Percentiles rank a stretch among this genome's conserved stretches.
Conservation (phyloP, 2,113 vertebrate genomes). For the Tachuris rubrigastra region DNA sequence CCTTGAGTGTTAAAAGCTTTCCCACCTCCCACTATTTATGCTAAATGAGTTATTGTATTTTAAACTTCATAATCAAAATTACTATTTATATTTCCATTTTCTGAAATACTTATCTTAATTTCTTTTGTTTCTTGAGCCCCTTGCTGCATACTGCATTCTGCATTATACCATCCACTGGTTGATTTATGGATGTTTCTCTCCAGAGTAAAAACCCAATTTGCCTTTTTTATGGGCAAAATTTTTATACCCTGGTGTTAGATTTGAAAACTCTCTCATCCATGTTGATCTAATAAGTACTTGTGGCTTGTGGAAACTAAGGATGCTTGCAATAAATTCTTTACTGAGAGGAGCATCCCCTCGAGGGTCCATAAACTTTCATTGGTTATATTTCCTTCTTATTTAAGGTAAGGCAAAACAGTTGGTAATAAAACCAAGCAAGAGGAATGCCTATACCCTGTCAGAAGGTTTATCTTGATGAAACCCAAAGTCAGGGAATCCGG, state of each 20-base stretch:
- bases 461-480: neutral
- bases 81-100: neutral
- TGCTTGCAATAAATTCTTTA: neutral
- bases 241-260: neutral
- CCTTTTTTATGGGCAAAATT: neutral
- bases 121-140: neutral
- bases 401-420: neutral
- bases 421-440: neutral
- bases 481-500: neutral
- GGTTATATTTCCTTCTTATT: neutral
- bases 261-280: conserved; percentile 24
- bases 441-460: neutral
- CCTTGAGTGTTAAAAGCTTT: neutral
- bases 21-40: neutral
- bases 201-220: neutral
- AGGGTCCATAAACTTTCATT: neutral
- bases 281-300: neutral
- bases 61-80: neutral
- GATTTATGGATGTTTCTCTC: conserved; percentile 1
- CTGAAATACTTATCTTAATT: neutral
- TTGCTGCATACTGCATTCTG: neutral
- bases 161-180: neutral
- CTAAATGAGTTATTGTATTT: neutral
- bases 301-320: neutral
- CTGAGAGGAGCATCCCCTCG: neutral